Conservation (phyloP, 2,113 vertebrate genomes). For the Peromyscus californicus region DNA sequence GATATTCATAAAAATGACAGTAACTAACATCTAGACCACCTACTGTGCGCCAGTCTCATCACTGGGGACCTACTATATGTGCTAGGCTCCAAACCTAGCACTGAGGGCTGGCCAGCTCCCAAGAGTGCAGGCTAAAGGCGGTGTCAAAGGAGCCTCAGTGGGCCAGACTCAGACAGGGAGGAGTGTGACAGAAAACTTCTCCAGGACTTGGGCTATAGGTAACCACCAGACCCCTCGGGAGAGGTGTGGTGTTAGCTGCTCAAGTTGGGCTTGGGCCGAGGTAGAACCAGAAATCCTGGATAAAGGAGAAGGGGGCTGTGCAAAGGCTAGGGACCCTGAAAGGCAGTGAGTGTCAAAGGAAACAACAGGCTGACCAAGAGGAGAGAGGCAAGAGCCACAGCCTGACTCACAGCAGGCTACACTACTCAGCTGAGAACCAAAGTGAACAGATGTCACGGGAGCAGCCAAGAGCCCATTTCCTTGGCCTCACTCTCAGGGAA, state of each 20-base stretch:
- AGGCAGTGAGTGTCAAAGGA: neutral
- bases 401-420: neutral
- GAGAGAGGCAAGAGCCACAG: neutral
- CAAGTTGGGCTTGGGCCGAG: neutral
- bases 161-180: neutral
- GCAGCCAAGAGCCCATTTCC: neutral
- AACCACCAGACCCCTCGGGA: neutral
- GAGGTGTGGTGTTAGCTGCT: neutral
- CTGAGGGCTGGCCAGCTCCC: neutral
- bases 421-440: neutral
- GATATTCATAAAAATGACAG: neutral
- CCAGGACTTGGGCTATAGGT: neutral
- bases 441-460: neutral
- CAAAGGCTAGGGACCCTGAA: neutral
- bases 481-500: neutral
- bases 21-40: neutral
- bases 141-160: neutral
- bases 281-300: neutral
- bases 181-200: fast-evolving
- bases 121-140: neutral
- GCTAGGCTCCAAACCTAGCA: neutral
- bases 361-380: neutral
- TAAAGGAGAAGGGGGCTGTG: neutral
- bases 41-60: neutral
- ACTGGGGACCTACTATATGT: neutral